These are phyloP conservation scores for Metellina segmentata DNA, from an alignment of 2,888 invertebrate genomes.

Conservation along the genomic window DNA sequence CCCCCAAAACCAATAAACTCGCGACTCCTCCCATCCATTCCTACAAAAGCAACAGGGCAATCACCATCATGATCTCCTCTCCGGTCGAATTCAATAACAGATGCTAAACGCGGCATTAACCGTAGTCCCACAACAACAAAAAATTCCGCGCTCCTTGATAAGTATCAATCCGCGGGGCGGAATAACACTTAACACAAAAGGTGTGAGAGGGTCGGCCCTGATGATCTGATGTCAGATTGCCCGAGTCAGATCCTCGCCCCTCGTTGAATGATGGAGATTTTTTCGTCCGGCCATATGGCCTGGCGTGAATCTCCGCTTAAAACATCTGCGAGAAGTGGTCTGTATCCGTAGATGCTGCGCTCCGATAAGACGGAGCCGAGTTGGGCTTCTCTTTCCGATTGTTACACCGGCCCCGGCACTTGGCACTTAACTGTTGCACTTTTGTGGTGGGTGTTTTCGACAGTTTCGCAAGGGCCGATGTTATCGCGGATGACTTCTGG, in stretches of 20 bases:
- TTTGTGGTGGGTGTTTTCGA: slow-evolving; percentile 20
- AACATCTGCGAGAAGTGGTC: slow-evolving; percentile 55
- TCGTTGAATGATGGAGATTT: slow-evolving; percentile 56
- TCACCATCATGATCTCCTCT: not conserved
- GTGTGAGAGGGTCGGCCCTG: slow-evolving; percentile 55
- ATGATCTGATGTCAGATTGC: slow-evolving; percentile 67
- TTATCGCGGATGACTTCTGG: slow-evolving; percentile 51
- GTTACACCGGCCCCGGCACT: not conserved
- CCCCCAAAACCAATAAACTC: slow-evolving; percentile 35
- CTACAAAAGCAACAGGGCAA: not conserved
- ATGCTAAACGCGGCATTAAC: slow-evolving; percentile 63
- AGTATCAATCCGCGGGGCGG: slow-evolving; percentile 58
- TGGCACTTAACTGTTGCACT: not conserved
- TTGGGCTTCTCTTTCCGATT: slow-evolving; percentile 1
- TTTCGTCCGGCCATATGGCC: slow-evolving; percentile 65
- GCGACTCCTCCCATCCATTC: not conserved
- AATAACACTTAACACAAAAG: slow-evolving; percentile 73
- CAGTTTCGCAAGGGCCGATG: slow-evolving; percentile 22
- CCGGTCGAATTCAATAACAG: slow-evolving; percentile 53
- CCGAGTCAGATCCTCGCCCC: slow-evolving; percentile 45
- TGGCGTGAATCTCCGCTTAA: not conserved
- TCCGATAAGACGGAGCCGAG: slow-evolving; percentile 12
- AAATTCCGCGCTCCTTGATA: slow-evolving; percentile 15
- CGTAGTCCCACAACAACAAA: not conserved
- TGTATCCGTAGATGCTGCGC: slow-evolving; percentile 24